Evolutionary conservation across 2,113 vertebrate species (phyloP), one percentile per base, ranked within the genome.

Genomic region (Pollimyrus isidori): DNA sequence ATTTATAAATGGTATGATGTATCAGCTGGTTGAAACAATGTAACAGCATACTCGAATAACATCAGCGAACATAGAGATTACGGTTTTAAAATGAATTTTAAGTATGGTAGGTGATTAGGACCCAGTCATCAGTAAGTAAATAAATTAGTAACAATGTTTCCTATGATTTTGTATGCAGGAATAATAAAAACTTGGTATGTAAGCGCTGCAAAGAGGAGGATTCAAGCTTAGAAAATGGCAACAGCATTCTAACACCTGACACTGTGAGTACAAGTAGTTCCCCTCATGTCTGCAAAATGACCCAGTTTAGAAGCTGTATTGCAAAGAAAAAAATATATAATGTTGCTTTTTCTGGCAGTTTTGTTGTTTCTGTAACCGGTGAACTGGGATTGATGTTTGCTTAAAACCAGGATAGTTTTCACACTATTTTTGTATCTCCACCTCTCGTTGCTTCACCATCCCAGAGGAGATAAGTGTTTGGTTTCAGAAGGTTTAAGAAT

Each of bases 201-300:
- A 92, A 95, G 88, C 96, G 94, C 87, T 96, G 97, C 90, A 93
- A 93, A 90, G 95, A 94, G 83, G 95, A 95, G 0, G 92, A 93
- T 88, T 91, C 93, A 1, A 91, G 89, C 17, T 88, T 90, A 86
- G 86, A 92, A 6, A 92, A 89, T 30, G 94, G 95, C 39, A 94
- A 93, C 88, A 94, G 94, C 89, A 92, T 95, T 0, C 4, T 95
- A 89, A 93, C 95, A 52, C 94, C 94, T 89, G 96, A 96, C 90
- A 95, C 94, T 93, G 97, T 97, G 94, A 4, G 94, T 91, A 87
- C 21, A 46, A 21, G n/a, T 4, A 87, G 45, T 13, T 23, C 19
- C 26, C 0, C 2, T 3, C 35, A 3, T 84, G 6, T 69, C 21
- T 49, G 10, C 3, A 49, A 30, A 88, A 45, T 88, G 17, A 52